Conservation (phyloP, 2,113 vertebrate species). For the Crypturellus undulatus region DNA sequence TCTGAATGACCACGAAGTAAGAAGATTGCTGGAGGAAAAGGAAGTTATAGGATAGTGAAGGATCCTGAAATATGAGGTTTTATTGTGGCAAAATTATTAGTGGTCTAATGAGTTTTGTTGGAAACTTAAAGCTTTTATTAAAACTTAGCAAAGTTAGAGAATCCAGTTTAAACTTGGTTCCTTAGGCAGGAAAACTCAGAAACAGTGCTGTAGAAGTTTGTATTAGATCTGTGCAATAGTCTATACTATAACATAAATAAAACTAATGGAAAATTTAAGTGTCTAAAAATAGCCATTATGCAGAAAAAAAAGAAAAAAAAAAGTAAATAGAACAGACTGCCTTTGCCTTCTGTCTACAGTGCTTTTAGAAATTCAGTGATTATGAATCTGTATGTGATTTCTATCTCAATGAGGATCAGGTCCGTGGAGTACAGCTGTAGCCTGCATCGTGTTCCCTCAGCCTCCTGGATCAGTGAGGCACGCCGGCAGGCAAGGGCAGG, state of each 20-base stretch:
- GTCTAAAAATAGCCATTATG: neutral
- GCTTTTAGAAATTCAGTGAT: neutral
- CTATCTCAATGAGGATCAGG: neutral
- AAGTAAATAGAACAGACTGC: neutral
- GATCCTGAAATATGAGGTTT: neutral
- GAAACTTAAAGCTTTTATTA: neutral
- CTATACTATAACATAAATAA: neutral
- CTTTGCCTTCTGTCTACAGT: neutral
- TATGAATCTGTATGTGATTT: neutral
- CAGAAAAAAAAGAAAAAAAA: neutral
- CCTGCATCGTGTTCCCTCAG: fast-evolving
- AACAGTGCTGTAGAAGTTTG: neutral
- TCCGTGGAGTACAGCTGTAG: neutral
- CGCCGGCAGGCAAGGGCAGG: fast-evolving
- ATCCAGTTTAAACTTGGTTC: neutral
- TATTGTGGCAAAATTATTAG: neutral
- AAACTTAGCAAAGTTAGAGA: neutral
- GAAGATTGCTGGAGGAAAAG: neutral
- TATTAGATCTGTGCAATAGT: neutral
- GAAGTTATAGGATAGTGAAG: neutral
- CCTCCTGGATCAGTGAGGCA: neutral
- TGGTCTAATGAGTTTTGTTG: neutral
- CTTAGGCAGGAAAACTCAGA: neutral
- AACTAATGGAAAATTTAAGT: neutral
- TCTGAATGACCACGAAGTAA: neutral